Evolutionary conservation across 2,888 invertebrate species (phyloP).

Genomic region (Subacronicta megacephala): DNA sequence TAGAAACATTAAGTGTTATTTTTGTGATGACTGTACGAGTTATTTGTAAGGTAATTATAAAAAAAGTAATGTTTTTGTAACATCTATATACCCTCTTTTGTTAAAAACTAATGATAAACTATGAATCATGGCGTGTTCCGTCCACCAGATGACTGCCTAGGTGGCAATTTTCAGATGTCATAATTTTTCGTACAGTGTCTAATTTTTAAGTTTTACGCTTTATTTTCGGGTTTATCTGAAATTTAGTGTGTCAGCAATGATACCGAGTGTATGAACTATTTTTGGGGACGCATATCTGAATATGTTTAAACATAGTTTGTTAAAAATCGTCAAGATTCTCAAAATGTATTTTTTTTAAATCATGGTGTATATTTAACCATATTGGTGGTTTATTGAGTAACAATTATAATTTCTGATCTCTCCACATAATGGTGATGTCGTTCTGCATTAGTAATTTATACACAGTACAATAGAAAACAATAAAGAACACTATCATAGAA

Average conservation of each 20-base stretch:
- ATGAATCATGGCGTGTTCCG: slow-evolving; percentile 43
- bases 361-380: slow-evolving; percentile 18
- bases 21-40: slow-evolving; percentile 88
- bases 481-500: slow-evolving; percentile 7
- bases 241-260: not conserved
- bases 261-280: slow-evolving; percentile 1
- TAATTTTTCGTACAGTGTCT: slow-evolving; percentile 59
- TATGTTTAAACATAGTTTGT: slow-evolving; percentile 2
- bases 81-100: slow-evolving; percentile 16
- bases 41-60: slow-evolving; percentile 82
- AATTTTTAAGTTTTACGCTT: slow-evolving; percentile 36
- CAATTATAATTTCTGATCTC: not conserved
- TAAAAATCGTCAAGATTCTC: slow-evolving; percentile 24
- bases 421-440: not conserved
- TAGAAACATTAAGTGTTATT: slow-evolving; percentile 84
- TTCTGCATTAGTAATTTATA: slow-evolving; percentile 5
- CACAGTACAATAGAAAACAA: slow-evolving; percentile 12
- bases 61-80: slow-evolving; percentile 42
- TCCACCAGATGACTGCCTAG: slow-evolving; percentile 75
- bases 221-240: slow-evolving; percentile 9
- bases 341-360: slow-evolving; percentile 28
- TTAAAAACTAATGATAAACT: slow-evolving; percentile 24
- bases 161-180: slow-evolving; percentile 85
- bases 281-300: not conserved
- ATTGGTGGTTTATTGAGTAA: slow-evolving; percentile 7